Evolutionary conservation across 1,140 invertebrate genomes (phyloP).

Genomic region (Bombus superbus): DNA sequence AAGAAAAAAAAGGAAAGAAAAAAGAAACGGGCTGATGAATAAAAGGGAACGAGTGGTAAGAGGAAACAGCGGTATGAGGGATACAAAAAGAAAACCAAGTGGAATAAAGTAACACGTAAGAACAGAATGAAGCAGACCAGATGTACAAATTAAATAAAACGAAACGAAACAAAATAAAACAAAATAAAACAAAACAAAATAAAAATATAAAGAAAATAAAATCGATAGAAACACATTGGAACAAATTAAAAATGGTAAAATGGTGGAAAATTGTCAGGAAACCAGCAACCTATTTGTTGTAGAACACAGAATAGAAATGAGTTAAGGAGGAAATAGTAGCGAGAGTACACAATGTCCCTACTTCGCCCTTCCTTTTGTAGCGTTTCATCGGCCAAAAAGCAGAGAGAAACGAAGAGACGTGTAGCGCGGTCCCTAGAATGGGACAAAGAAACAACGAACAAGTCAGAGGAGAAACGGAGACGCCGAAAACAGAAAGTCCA

Average conservation of each 20-base stretch:
- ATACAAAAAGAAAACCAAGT: neutral
- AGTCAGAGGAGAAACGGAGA: neutral
- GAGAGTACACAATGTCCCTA: neutral
- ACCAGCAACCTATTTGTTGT: neutral
- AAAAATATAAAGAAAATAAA: neutral
- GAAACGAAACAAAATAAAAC: neutral
- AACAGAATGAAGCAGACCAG: too few species aligned
- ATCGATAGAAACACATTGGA: too few species aligned
- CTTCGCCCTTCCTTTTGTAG: constrained; percentile 15
- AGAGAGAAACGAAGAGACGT: constrained; percentile 3
- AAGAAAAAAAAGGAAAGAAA: neutral
- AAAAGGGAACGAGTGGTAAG: neutral
- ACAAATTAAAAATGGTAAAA: neutral
- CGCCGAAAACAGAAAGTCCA: constrained; percentile 14
- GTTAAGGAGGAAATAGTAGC: neutral
- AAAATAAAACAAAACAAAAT: too few species aligned
- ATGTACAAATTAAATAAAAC: neutral
- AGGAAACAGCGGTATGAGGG: neutral
- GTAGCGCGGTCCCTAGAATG: neutral
- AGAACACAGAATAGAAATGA: neutral
- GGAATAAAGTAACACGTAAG: neutral
- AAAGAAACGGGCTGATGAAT: neutral
- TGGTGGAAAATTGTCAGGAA: neutral
- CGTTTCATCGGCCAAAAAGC: constrained; percentile 3
- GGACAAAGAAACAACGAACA: constrained; percentile 27